Conservation (phyloP, 53 echinoderm and acorn worm species). For the Glandiceps talaboti region DNA sequence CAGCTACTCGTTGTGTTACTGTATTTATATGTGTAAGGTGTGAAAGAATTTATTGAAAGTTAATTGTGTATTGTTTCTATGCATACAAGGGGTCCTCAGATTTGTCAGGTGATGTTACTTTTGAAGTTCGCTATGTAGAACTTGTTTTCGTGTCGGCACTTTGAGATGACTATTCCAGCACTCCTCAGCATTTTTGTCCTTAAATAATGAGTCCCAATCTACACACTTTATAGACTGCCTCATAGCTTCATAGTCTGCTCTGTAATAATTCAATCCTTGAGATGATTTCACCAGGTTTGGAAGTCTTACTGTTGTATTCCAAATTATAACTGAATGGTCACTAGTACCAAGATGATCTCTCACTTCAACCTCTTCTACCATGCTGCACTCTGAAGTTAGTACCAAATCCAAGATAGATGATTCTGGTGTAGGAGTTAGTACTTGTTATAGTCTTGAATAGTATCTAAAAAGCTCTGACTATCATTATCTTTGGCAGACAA, state of each 20-base stretch:
- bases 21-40: too few relatives aligned
- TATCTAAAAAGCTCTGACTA: constrained; percentile 24
- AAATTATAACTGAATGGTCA: constrained; percentile 22
- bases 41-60: too few relatives aligned
- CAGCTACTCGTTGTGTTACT: too few relatives aligned
- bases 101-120: too few relatives aligned
- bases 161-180: too few relatives aligned
- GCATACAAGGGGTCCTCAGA: too few relatives aligned
- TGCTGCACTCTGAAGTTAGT: constrained; percentile 19
- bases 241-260: not conserved
- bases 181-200: too few relatives aligned
- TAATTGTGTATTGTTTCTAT: too few relatives aligned
- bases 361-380: constrained; percentile 26
- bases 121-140: too few relatives aligned
- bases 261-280: not conserved
- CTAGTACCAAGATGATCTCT: constrained; percentile 21
- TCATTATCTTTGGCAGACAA: constrained; percentile 4
- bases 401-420: constrained; percentile 29
- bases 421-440: constrained; percentile 22
- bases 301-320: not conserved
- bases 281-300: not conserved
- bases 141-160: too few relatives aligned
- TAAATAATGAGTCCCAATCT: not conserved
- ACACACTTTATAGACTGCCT: not conserved
- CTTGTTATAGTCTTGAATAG: constrained; percentile 17